These are phyloP conservation scores for Todus mexicanus DNA, from an alignment of 2,797 vertebrate species.

Conservation along the genomic window DNA sequence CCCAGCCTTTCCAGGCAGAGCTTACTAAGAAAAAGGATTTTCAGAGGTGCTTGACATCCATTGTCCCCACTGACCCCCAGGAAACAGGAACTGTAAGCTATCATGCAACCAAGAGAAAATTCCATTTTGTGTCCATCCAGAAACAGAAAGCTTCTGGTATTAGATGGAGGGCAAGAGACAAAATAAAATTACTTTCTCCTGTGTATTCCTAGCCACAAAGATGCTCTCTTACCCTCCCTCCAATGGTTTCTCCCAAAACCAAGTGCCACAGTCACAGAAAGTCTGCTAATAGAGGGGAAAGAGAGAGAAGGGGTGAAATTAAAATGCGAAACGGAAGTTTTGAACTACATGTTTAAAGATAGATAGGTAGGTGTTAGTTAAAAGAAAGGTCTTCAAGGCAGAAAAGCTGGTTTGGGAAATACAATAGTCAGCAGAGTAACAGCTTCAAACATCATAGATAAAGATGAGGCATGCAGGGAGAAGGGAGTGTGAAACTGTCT, in stretches of 20 bases:
- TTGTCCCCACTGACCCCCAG: background rate
- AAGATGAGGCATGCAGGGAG: constrained; percentile 20
- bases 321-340: background rate
- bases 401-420: background rate
- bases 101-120: background rate
- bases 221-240: background rate
- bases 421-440: constrained; percentile 4
- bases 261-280: background rate
- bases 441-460: background rate
- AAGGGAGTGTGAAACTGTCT: constrained; percentile 41
- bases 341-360: background rate
- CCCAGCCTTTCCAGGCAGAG: background rate
- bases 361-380: background rate
- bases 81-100: background rate
- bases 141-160: background rate
- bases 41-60: background rate
- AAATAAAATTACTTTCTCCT: background rate
- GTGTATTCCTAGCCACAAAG: background rate
- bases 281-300: background rate
- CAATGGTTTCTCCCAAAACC: background rate
- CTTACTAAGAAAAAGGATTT: constrained; percentile 35
- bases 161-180: background rate
- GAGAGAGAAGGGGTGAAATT: background rate
- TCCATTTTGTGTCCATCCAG: background rate
- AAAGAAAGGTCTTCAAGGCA: background rate